Evolutionary conservation across 2,113 vertebrate species (phyloP).

Genomic region (Kryptolebias marmoratus): DNA sequence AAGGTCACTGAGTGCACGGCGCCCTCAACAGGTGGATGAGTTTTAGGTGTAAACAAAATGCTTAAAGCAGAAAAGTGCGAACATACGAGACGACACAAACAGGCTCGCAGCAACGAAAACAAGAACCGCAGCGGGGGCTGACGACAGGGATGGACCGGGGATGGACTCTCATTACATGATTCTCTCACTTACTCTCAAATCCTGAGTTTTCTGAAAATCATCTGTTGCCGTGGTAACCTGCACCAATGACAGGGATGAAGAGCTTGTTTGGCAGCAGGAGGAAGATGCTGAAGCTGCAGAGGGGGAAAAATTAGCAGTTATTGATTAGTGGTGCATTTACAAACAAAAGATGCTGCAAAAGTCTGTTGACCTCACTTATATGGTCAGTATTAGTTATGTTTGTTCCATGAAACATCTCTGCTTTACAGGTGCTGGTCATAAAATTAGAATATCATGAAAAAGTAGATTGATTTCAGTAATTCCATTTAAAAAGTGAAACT

Average conservation of each 20-base stretch:
- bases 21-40: not conserved
- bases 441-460: no score
- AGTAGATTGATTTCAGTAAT: no score
- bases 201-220: constrained; percentile 58
- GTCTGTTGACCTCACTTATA: not conserved
- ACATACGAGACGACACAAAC: not conserved
- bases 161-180: constrained; percentile 23
- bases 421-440: no score
- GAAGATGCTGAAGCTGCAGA: constrained; percentile 21
- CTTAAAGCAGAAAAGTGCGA: not conserved
- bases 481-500: no score
- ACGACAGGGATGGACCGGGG: constrained; percentile 1
- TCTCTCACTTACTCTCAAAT: constrained; percentile 62
- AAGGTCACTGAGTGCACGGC: constrained; percentile 6
- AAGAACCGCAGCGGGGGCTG: not conserved
- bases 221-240: constrained; percentile 74
- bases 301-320: not conserved
- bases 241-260: constrained; percentile 48
- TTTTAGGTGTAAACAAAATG: not conserved
- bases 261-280: constrained; percentile 37
- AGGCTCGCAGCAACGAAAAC: not conserved
- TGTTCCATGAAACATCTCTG: not conserved
- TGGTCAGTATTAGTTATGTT: not conserved
- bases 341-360: not conserved
- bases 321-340: not conserved